These are phyloP conservation scores for Actenoides hombroni DNA, from an alignment of 2,113 vertebrate genomes.

Conservation along the genomic window DNA sequence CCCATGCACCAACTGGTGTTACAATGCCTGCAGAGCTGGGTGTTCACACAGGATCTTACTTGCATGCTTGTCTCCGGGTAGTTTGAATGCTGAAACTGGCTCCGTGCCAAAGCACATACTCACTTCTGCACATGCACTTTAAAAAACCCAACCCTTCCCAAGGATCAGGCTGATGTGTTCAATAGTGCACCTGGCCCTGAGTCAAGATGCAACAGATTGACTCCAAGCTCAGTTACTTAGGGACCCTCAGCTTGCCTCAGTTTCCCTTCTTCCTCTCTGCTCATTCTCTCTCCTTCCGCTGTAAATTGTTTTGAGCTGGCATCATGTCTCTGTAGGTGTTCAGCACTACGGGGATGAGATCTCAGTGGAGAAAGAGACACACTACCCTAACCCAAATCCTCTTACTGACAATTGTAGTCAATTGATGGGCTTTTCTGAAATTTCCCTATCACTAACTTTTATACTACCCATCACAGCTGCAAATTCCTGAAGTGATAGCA, in stretches of 20 bases:
- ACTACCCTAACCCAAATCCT: not conserved
- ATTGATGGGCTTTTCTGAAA: not conserved
- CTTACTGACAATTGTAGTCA: not conserved
- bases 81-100: constrained; percentile 27
- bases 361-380: not conserved
- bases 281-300: not conserved
- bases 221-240: not conserved
- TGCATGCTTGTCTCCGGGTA: not conserved
- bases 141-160: not conserved
- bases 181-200: not conserved
- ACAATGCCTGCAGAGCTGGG: constrained; percentile 35
- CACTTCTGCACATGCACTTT: constrained; percentile 1
- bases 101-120: not conserved
- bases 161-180: not conserved
- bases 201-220: not conserved
- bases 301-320: not conserved
- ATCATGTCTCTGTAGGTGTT: not conserved
- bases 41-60: constrained; percentile 12
- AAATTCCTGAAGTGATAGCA: constrained; percentile 50
- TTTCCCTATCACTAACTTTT: constrained; percentile 43
- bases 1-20: constrained; percentile 30
- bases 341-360: not conserved
- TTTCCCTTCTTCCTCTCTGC: not conserved
- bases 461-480: not conserved
- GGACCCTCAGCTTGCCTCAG: not conserved